Conservation (phyloP, 2,888 invertebrate genomes). For the Metellina segmentata region DNA sequence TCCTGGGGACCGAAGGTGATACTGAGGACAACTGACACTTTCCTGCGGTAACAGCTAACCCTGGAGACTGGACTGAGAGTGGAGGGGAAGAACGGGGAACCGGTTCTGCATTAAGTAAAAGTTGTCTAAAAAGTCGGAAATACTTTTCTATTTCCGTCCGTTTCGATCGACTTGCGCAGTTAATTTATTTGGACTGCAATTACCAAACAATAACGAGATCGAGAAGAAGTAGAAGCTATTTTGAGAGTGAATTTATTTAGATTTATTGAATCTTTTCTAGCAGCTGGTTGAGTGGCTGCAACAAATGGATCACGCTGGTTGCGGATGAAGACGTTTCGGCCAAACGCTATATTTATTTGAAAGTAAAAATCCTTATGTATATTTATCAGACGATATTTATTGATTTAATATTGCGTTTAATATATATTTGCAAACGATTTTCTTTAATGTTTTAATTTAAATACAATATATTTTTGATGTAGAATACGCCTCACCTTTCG, state of each 20-base stretch:
- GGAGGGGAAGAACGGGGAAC: constrained; percentile 7
- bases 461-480: too few species aligned
- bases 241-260: neutral
- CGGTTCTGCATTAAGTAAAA: constrained; percentile 26
- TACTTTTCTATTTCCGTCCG: constrained; percentile 55
- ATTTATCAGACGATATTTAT: too few species aligned
- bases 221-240: neutral
- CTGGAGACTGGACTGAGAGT: neutral
- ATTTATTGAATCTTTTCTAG: neutral
- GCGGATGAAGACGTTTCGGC: too few species aligned
- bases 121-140: constrained; percentile 16
- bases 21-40: constrained; percentile 5
- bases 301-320: too few species aligned
- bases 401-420: too few species aligned
- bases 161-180: constrained; percentile 9
- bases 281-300: neutral
- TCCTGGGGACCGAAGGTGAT: neutral
- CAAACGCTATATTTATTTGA: too few species aligned
- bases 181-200: constrained; percentile 23
- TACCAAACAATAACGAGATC: neutral
- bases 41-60: neutral
- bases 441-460: too few species aligned
- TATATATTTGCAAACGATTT: too few species aligned
- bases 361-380: too few species aligned
- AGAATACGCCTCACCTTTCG: too few species aligned